Percentiles rank a stretch among this genome's conserved stretches.
These are phyloP conservation scores for Conomelus anceps DNA, from an alignment of 2,888 invertebrate genomes.

Conservation along the genomic window DNA sequence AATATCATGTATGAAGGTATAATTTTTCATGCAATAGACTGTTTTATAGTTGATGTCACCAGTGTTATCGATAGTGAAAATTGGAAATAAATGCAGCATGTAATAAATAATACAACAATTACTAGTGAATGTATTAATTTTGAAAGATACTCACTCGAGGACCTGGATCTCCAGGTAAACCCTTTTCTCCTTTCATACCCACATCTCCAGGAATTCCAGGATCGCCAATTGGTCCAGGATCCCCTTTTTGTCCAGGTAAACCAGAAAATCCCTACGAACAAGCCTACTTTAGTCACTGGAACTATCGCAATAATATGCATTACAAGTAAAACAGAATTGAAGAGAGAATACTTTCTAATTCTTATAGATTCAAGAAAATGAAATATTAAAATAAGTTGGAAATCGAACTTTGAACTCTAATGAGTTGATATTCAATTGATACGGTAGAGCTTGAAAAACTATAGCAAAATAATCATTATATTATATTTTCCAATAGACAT, in stretches of 20 bases:
- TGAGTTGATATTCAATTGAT: too few species aligned
- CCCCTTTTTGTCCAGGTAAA: conserved; percentile 51
- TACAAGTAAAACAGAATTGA: background rate
- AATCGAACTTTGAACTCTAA: too few species aligned
- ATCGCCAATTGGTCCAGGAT: conserved; percentile 61
- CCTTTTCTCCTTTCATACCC: conserved; percentile 81
- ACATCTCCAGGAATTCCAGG: conserved; percentile 57
- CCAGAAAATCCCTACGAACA: conserved; percentile 45
- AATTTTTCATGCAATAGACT: too few species aligned
- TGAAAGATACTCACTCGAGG: conserved; percentile 56
- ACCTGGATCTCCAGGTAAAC: conserved; percentile 74
- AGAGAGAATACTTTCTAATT: background rate
- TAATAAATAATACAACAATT: background rate
- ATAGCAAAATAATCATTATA: too few species aligned
- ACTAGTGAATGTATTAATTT: background rate
- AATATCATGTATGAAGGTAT: too few species aligned
- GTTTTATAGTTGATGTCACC: too few species aligned
- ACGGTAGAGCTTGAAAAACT: too few species aligned
- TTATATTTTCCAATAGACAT: too few species aligned
- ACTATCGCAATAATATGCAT: background rate
- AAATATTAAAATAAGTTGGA: too few species aligned
- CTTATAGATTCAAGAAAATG: background rate
- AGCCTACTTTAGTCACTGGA: background rate
- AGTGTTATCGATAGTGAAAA: background rate
- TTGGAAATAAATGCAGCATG: background rate